Conservation (phyloP, 2,113 vertebrate species). For the Macrotis lagotis region DNA sequence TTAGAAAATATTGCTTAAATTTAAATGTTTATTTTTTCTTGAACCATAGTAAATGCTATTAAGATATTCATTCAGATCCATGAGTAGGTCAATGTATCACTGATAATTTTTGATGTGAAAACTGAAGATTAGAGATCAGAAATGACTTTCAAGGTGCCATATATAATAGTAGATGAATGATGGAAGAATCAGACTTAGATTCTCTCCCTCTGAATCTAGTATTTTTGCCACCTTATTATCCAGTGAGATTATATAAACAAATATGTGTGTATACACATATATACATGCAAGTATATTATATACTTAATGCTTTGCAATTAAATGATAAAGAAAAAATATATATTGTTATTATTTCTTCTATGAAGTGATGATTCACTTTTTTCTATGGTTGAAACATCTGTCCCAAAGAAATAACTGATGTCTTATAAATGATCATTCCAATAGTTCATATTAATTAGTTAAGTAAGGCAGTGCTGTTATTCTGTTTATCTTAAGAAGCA, state of each 20-base stretch:
- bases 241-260: not conserved
- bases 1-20: too few species aligned
- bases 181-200: not conserved
- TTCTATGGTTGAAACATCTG: not conserved
- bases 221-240: not conserved
- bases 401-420: not conserved
- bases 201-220: not conserved
- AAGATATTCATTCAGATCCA: too few species aligned
- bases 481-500: not conserved
- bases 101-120: too few species aligned
- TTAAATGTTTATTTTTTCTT: too few species aligned
- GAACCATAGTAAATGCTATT: too few species aligned
- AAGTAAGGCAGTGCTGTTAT: not conserved
- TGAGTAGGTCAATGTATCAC: too few species aligned
- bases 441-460: not conserved
- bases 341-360: not conserved
- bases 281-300: too few species aligned
- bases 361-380: not conserved
- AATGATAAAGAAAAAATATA: not conserved
- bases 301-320: too few species aligned
- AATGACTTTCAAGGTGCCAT: not conserved
- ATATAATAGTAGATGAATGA: too few species aligned
- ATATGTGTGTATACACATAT: too few species aligned
- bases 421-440: not conserved
- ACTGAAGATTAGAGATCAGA: not conserved